phyloP scores from a whole-genome alignment of 2,797 vertebrate species.

The Tinamus major region DNA sequence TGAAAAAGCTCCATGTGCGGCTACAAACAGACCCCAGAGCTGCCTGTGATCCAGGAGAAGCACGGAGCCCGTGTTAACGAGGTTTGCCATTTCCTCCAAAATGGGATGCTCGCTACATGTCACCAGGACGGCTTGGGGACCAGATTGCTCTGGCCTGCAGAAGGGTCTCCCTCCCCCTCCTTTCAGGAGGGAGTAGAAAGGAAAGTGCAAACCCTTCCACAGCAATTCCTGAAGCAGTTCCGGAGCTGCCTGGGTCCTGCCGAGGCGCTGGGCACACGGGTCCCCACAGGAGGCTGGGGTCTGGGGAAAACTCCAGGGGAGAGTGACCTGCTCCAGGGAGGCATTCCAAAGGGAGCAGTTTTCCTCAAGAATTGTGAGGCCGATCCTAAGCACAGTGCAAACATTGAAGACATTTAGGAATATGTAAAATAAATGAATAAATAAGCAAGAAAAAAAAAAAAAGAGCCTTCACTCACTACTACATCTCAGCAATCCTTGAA shows the following conservation, averaged over 20 bases:
- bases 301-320: not conserved
- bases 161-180: not conserved
- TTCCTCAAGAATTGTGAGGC: not conserved
- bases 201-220: not conserved
- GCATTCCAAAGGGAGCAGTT: not conserved
- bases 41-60: not conserved
- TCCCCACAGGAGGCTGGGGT: rapidly evolving
- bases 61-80: not conserved
- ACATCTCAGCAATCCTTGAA: not conserved
- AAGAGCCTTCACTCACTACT: not conserved
- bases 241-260: not conserved
- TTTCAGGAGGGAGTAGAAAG: not conserved
- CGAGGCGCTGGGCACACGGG: not conserved
- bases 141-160: not conserved
- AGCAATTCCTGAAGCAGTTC: not conserved
- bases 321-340: not conserved
- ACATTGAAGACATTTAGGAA: not conserved
- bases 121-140: not conserved
- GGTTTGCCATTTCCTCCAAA: slow-evolving; percentile 13
- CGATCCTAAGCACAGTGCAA: not conserved
- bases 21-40: slow-evolving; percentile 3
- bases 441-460: rapidly evolving
- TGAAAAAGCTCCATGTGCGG: not conserved
- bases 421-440: not conserved
- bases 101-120: not conserved